Evolutionary conservation across 1,140 invertebrate species (phyloP).

Genomic region (Drosophila paulistorum): DNA sequence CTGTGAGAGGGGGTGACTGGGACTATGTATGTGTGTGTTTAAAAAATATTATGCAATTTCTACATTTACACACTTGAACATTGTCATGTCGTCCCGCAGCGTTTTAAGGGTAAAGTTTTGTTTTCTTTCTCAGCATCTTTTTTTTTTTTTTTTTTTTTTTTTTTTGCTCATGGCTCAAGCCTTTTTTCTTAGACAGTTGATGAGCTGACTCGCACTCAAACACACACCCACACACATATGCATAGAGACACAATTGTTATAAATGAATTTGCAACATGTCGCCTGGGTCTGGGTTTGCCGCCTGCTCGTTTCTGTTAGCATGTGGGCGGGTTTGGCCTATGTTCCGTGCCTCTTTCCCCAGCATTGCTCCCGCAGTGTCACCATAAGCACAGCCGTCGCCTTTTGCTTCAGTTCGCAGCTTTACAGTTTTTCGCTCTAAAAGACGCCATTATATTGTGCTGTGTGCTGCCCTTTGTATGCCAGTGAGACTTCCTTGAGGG

Average conservation of each 20-base stretch:
- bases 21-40: constrained; percentile 32
- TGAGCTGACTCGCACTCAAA: constrained; percentile 45
- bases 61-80: constrained; percentile 66
- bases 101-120: constrained; percentile 42
- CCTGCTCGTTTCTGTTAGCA: constrained; percentile 50
- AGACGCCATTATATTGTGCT: constrained; percentile 21
- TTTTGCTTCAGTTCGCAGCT: constrained; percentile 29
- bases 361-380: neutral
- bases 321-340: constrained; percentile 64
- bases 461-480: constrained; percentile 43
- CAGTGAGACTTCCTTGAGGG: constrained; percentile 55
- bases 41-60: constrained; percentile 78
- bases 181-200: constrained; percentile 54
- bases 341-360: neutral
- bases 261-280: constrained; percentile 73
- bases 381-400: neutral
- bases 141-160: neutral
- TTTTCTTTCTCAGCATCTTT: neutral
- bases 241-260: constrained; percentile 55
- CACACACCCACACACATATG: constrained; percentile 23
- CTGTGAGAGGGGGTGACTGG: constrained; percentile 3
- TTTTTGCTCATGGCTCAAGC: constrained; percentile 36
- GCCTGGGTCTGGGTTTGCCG: constrained; percentile 16
- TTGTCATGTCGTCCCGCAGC: constrained; percentile 59
- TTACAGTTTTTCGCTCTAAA: constrained; percentile 27